A percentile compares a stretch with the other conserved stretches of the same genome.
Conservation (phyloP, 2,888 invertebrate species). For the Nomada fabriciana region DNA sequence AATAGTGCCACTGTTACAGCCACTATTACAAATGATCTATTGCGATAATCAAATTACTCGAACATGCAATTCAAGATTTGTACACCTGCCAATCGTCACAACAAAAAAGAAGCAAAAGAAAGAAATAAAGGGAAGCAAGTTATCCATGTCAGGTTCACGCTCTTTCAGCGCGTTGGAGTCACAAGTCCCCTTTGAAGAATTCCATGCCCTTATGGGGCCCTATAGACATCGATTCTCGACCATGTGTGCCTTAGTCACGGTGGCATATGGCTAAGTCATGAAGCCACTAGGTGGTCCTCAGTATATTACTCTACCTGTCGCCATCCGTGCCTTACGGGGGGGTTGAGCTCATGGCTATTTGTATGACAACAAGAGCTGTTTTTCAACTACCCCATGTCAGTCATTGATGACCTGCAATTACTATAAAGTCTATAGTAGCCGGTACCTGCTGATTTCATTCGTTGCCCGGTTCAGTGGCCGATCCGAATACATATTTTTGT, state of each 20-base stretch:
- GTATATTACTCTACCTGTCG: conserved; percentile 84
- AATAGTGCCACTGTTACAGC: too few relatives aligned
- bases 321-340: conserved; percentile 74
- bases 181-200: conserved; percentile 50
- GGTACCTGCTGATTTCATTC: conserved; percentile 7
- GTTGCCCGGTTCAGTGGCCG: neutral
- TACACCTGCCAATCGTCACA: neutral
- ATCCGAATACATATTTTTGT: neutral
- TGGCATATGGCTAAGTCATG: conserved; percentile 84
- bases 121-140: conserved; percentile 5
- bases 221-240: conserved; percentile 70
- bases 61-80: neutral
- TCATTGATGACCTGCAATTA: conserved; percentile 74
- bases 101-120: neutral
- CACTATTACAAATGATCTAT: neutral
- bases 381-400: conserved; percentile 65
- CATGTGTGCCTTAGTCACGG: conserved; percentile 84
- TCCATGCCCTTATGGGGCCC: conserved; percentile 35
- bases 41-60: neutral
- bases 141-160: conserved; percentile 33
- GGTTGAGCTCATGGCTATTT: conserved; percentile 76
- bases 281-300: conserved; percentile 83
- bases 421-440: conserved; percentile 28
- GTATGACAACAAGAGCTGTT: conserved; percentile 77
- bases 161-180: conserved; percentile 32